phyloP scores from a whole-genome alignment of 2,113 vertebrate species.

The Galemys pyrenaicus region DNA sequence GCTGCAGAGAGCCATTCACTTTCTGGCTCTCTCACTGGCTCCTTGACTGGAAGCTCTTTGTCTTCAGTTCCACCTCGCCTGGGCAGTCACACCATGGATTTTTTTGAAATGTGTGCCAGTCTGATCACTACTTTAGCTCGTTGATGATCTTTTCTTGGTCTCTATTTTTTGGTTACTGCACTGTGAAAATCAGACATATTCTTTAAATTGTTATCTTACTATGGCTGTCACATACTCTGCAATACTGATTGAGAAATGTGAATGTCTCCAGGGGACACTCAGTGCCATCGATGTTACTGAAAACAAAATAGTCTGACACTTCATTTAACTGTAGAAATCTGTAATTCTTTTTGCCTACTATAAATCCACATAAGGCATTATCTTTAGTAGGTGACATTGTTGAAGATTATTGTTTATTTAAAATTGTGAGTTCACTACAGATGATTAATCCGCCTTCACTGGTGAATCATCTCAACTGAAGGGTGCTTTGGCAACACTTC shows the following conservation, averaged over 20 bases:
- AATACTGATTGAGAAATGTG: conserved; percentile 37
- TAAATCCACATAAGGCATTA: background rate
- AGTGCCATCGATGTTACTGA: conserved; percentile 50
- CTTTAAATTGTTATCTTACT: conserved; percentile 58
- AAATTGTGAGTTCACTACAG: conserved; percentile 19
- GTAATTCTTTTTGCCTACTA: conserved; percentile 20
- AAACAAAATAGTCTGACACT: conserved; percentile 42
- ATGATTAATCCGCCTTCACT: conserved; percentile 6
- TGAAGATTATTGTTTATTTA: conserved; percentile 40
- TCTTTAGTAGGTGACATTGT: background rate
- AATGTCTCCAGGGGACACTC: conserved; percentile 51
- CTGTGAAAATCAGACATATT: conserved; percentile 76
- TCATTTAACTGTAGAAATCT: conserved; percentile 54
- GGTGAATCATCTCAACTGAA: background rate
- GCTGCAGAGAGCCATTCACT: conserved; percentile 86
- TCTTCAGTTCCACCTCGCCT: conserved; percentile 88
- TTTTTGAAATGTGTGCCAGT: conserved; percentile 99
- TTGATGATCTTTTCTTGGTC: conserved; percentile 80
- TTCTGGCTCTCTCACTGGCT: conserved; percentile 91
- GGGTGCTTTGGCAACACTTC: background rate
- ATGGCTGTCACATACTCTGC: conserved; percentile 23
- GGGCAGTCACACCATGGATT: conserved; percentile 99
- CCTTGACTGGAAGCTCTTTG: conserved; percentile 87
- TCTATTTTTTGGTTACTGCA: conserved; percentile 58
- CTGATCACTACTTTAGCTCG: conserved; percentile 96